These are phyloP conservation scores for Rhagologus leucostigma DNA, from an alignment of 2,113 vertebrate species.

Conservation along the genomic window DNA sequence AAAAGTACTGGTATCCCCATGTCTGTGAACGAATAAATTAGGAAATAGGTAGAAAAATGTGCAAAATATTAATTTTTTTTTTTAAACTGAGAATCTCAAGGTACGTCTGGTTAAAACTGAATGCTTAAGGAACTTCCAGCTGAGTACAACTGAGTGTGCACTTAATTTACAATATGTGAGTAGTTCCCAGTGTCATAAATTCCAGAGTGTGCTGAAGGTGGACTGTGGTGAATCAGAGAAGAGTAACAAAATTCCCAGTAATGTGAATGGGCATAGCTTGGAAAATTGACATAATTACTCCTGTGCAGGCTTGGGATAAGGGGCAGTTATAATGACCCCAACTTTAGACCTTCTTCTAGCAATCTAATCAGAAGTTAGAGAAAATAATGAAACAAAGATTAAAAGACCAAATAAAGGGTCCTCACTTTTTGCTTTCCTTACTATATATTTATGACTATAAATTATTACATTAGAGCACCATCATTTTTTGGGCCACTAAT, in stretches of 20 bases:
- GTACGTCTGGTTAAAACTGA: neutral
- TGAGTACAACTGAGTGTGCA: neutral
- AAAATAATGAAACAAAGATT: neutral
- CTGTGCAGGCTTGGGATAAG: neutral
- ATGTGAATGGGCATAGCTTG: neutral
- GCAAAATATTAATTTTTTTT: neutral
- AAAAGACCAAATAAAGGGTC: neutral
- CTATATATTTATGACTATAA: neutral
- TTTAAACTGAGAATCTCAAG: neutral
- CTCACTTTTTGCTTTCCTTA: neutral
- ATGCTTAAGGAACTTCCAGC: neutral
- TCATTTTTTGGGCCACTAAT: neutral
- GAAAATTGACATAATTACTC: neutral
- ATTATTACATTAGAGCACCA: neutral
- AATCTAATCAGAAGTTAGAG: neutral
- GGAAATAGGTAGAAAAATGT: neutral
- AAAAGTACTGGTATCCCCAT: neutral
- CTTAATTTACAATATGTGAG: neutral
- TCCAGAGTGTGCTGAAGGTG: neutral
- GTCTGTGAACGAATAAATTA: neutral
- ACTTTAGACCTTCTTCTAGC: neutral
- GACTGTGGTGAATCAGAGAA: neutral
- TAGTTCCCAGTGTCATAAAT: neutral
- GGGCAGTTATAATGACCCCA: neutral
- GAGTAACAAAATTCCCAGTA: neutral